Evolutionary conservation across 2,888 invertebrate species (phyloP), one percentile per base, ranked within the genome.

Genomic region (Masnerella sp.): DNA sequence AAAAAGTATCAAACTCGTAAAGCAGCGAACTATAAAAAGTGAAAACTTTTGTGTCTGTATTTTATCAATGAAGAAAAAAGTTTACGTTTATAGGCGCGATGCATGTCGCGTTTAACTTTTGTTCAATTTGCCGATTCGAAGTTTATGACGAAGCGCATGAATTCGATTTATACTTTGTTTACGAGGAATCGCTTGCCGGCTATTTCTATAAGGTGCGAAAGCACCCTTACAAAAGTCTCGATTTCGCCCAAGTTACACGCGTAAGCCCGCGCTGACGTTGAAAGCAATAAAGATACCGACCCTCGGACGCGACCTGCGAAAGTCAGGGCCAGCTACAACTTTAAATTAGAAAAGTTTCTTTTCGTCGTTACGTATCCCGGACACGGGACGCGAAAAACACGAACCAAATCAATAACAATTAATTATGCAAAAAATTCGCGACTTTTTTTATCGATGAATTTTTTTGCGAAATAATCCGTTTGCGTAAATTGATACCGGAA

Each of bases 261-360:
- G 74, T 76, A 75, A 75, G 78, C 77, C 76, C 79, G 81, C 80
- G 79, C 80, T 80, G 82, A 82, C 81, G 83, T 80, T 81, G 81
- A 83, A 84, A 82, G 86, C 85, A 85, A 86, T 85, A 84, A 84
- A 85, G 84, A 84, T 83, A 83, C 82, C 74, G 65, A 74, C 69
- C 81, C 78, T 74, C 61, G 70, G 68, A 68, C 58, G 49, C 30
- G 58, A 59, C 62, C 79, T 81, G 82, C 80, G 83, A 82, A 82
- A 83, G 82, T 83, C 83, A 80, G 82, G 79, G 75, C 69, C 72
- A 56, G 78, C 81, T 76, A 75, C 78, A 84, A 84, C 80, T 84
- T 84, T 84, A 84, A 84, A 84, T 84, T 84, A 83, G 84, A 84
- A 84, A 84, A 84, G 81, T 84, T 84, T 83, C 73, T 79, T 76